A percentile compares a stretch with the other conserved stretches of the same genome.
Evolutionary conservation across 2,797 vertebrate genomes (phyloP).

Genomic region (Fistularia commersonii): DNA sequence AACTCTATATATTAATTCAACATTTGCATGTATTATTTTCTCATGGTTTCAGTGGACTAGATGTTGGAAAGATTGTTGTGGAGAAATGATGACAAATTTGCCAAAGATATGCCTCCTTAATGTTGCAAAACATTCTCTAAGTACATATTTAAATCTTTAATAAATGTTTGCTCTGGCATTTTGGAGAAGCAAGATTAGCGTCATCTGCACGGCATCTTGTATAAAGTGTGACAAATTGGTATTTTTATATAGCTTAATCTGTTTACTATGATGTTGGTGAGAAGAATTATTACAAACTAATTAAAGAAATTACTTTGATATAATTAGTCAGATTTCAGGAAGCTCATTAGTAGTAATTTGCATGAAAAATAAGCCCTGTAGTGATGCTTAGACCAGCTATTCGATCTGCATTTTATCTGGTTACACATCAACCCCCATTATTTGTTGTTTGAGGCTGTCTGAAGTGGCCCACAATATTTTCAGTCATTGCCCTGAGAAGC

Average conservation of each 20-base stretch:
- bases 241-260: slow-evolving; percentile 77
- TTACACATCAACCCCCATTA: slow-evolving; percentile 76
- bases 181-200: slow-evolving; percentile 66
- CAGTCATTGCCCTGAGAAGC: slow-evolving; percentile 70
- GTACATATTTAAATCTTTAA: slow-evolving; percentile 67
- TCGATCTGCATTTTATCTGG: slow-evolving; percentile 73
- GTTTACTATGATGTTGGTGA: slow-evolving; percentile 75
- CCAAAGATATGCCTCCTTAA: slow-evolving; percentile 40
- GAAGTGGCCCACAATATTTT: slow-evolving; percentile 74
- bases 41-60: too few relatives aligned
- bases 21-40: slow-evolving; percentile 24
- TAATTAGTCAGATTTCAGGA: slow-evolving; percentile 78
- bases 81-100: slow-evolving; percentile 44
- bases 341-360: slow-evolving; percentile 79
- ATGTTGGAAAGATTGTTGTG: slow-evolving; percentile 10
- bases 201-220: slow-evolving; percentile 53
- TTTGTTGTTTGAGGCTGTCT: slow-evolving; percentile 73
- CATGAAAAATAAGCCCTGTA: slow-evolving; percentile 79
- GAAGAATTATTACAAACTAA: slow-evolving; percentile 76
- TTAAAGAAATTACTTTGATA: slow-evolving; percentile 78
- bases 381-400: slow-evolving; percentile 68
- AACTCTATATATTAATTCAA: slow-evolving; percentile 40
- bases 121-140: slow-evolving; percentile 56
- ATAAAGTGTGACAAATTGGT: slow-evolving; percentile 77
- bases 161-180: slow-evolving; percentile 66